phyloP scores from a whole-genome alignment of 2,113 vertebrate species.

The Coptodon rendalli region DNA sequence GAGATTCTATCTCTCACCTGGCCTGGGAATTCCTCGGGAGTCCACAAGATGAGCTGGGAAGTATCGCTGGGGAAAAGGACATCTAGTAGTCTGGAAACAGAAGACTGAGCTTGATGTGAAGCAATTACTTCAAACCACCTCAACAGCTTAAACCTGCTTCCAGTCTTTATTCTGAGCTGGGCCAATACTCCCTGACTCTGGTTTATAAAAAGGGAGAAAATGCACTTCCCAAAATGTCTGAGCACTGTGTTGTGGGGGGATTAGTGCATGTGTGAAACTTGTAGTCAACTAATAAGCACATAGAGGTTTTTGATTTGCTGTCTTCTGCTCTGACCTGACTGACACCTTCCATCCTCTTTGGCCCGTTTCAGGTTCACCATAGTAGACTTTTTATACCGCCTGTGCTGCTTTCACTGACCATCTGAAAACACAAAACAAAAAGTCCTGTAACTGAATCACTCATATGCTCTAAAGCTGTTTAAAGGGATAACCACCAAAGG shows the following conservation, averaged over 20 bases:
- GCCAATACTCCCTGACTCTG: not conserved
- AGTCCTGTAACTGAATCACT: slow-evolving; percentile 91
- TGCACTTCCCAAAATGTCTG: not conserved
- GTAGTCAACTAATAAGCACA: slow-evolving; percentile 9
- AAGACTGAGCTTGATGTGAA: not conserved
- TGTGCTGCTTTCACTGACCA: slow-evolving; percentile 96
- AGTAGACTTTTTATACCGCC: slow-evolving; percentile 91
- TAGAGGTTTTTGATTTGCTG: not conserved
- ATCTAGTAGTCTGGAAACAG: not conserved
- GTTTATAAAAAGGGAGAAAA: not conserved
- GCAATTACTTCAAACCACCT: not conserved
- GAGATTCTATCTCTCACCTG: not conserved
- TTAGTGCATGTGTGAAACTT: not conserved
- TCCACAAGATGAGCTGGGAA: not conserved
- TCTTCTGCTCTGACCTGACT: slow-evolving; percentile 39
- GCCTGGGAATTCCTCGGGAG: not conserved
- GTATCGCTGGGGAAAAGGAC: not conserved
- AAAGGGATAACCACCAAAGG: slow-evolving; percentile 81
- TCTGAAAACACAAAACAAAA: slow-evolving; percentile 66
- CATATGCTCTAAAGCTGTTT: slow-evolving; percentile 84
- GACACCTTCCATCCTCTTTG: slow-evolving; percentile 87
- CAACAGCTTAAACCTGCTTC: not conserved
- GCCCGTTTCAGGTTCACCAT: slow-evolving; percentile 96
- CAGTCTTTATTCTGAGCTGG: not conserved
- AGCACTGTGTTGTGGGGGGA: not conserved